Conservation (phyloP, 2,888 invertebrate genomes). For the Melinaea menophilus region DNA sequence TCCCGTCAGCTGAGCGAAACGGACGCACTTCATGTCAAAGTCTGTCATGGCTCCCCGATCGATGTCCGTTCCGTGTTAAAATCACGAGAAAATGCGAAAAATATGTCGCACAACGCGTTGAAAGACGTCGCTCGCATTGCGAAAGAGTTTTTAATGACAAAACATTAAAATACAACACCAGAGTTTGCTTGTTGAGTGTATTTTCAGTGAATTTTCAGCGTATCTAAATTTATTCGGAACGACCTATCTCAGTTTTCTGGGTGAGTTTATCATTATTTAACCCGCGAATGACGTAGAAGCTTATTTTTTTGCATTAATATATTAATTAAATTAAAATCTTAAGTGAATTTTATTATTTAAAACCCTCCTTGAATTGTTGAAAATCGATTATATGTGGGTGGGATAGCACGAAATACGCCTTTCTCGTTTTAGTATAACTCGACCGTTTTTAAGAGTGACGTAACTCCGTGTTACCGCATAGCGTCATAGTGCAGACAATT, state of each 20-base stretch:
- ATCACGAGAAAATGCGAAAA: slow-evolving; percentile 67
- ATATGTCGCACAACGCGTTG: slow-evolving; percentile 59
- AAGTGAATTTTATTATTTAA: slow-evolving; percentile 10
- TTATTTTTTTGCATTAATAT: slow-evolving; percentile 14
- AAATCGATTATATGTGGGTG: slow-evolving; percentile 77
- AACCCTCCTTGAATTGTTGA: slow-evolving; percentile 50
- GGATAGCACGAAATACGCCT: slow-evolving; percentile 50
- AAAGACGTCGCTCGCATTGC: slow-evolving; percentile 42
- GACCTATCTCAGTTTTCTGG: slow-evolving; percentile 60
- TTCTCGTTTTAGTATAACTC: slow-evolving; percentile 62
- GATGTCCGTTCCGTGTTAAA: slow-evolving; percentile 63
- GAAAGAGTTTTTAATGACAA: slow-evolving; percentile 42
- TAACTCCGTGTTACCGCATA: slow-evolving; percentile 52
- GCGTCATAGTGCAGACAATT: slow-evolving; percentile 46
- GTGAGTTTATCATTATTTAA: slow-evolving; percentile 62
- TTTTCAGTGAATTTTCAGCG: slow-evolving; percentile 67
- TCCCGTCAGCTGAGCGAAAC: slow-evolving; percentile 72
- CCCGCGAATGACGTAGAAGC: slow-evolving; percentile 19
- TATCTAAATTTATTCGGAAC: slow-evolving; percentile 72
- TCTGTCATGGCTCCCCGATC: slow-evolving; percentile 75
- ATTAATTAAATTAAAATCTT: slow-evolving; percentile 12
- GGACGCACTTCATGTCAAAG: slow-evolving; percentile 65
- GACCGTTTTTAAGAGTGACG: slow-evolving; percentile 58
- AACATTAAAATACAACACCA: slow-evolving; percentile 52
- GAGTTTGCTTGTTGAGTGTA: slow-evolving; percentile 56